Evolutionary conservation across 2,888 invertebrate species (phyloP), one percentile per base, ranked within the genome.

Genomic region (Argynnis bischoffii): DNA sequence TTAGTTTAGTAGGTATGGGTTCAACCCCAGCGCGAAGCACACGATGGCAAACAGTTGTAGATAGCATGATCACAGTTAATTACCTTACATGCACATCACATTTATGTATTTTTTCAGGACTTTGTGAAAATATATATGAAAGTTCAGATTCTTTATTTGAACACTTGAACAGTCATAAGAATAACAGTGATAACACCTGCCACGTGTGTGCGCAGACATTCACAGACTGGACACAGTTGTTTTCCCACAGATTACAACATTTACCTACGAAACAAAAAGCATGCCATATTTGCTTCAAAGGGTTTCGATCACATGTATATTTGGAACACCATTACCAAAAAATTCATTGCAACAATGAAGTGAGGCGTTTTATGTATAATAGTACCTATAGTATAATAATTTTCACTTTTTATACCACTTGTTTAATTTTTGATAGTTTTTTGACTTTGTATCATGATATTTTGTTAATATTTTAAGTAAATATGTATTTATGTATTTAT

Each of bases 251-350:
- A 55, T 31, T 86, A 0, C 55, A 66, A 14, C 89, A 90, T 69
- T 59, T 88, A 6, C 78, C 81, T 0, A 26, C 63, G 0, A 74
- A 72, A 2, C 77, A 83, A 53, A 65, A 73, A 6, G 70, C 60
- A 41, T 90, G 89, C 67, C 85, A 87, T 55, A 71, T 88, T 16
- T 89, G 89, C 66, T 60, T 64, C 2, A 80, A 78, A 67, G 70
- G 68, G 46, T 81, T 70, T 66, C 63, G 47, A 3, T 66, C 78
- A 14, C 64, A 73, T 4, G 2, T 70, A 0, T 72, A 78, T 50
- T 71, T 89, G 69, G 87, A 89, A 70, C 76, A 75, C 65, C 89
- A 89, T 72, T 88, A 85, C 66, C 78, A 81, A 60, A 80, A 72
- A 60, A 18, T 69, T 4, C 79, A 78, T 70, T 74, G 78, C 55